A percentile compares a stretch with the other conserved stretches of the same genome.
Evolutionary conservation across 2,113 vertebrate genomes (phyloP).

Genomic region (Daubentonia madagascariensis): DNA sequence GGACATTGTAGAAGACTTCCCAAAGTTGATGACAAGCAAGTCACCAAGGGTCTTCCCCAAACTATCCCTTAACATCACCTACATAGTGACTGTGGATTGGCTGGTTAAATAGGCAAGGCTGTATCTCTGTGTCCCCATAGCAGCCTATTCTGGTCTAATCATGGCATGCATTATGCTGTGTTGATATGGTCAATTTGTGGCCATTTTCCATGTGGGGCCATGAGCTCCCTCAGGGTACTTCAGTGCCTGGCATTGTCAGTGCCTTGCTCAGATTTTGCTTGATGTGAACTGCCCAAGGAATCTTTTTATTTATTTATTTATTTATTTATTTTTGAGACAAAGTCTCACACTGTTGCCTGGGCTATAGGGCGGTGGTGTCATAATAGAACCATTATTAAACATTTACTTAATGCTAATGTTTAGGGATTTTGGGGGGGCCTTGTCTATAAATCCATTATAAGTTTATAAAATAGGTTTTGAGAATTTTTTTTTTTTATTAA

Average conservation of each 20-base stretch:
- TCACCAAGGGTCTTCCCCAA: background rate
- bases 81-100: background rate
- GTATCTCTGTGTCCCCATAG: background rate
- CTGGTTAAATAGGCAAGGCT: background rate
- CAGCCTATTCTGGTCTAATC: background rate
- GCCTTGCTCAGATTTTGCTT: background rate
- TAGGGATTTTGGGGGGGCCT: background rate
- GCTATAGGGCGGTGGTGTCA: too few relatives aligned
- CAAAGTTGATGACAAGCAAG: background rate
- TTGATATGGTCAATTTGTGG: background rate
- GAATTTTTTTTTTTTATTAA: background rate
- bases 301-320: background rate
- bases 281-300: background rate
- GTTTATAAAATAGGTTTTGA: constrained; percentile 20
- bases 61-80: background rate
- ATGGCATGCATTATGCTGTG: background rate
- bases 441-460: background rate
- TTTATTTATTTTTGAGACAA: too few relatives aligned
- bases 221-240: background rate
- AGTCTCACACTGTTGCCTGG: too few relatives aligned
- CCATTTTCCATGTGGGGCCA: background rate
- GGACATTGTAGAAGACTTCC: background rate
- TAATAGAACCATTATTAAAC: background rate
- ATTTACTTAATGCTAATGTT: background rate
- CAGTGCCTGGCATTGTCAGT: background rate